Conservation (phyloP, 2,888 invertebrate species). For the Drosophila testacea region DNA sequence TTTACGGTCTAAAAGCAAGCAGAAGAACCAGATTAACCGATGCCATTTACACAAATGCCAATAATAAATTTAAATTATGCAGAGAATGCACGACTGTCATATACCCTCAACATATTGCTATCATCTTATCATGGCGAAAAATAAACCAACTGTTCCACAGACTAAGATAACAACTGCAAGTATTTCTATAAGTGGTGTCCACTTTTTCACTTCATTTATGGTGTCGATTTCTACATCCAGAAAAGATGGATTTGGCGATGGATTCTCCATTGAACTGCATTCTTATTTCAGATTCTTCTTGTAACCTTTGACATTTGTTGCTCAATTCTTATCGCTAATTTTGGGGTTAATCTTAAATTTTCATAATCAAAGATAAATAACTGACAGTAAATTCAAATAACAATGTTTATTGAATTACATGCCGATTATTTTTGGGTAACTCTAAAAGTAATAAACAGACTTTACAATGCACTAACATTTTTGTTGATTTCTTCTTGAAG, state of each 20-base stretch:
- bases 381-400: constrained; percentile 19
- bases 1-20: not conserved
- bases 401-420: constrained; percentile 5
- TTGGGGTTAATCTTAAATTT: not conserved
- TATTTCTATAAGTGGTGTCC: constrained; percentile 43
- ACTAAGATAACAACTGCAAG: constrained; percentile 1
- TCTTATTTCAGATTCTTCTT: not conserved
- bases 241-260: not conserved
- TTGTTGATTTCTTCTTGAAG: not conserved
- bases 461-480: not conserved
- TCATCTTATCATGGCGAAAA: not conserved
- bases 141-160: constrained; percentile 24
- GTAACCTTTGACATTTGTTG: constrained; percentile 3
- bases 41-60: constrained; percentile 17
- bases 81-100: not conserved
- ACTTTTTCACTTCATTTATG: constrained; percentile 33
- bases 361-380: not conserved
- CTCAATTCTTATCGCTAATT: not conserved
- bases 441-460: not conserved
- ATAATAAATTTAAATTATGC: not conserved
- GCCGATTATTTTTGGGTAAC: not conserved
- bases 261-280: not conserved
- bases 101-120: not conserved
- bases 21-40: constrained; percentile 21
- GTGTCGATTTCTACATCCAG: not conserved